These are phyloP conservation scores for Ahaetulla prasina DNA, from an alignment of 2,113 vertebrate genomes.

Conservation along the genomic window DNA sequence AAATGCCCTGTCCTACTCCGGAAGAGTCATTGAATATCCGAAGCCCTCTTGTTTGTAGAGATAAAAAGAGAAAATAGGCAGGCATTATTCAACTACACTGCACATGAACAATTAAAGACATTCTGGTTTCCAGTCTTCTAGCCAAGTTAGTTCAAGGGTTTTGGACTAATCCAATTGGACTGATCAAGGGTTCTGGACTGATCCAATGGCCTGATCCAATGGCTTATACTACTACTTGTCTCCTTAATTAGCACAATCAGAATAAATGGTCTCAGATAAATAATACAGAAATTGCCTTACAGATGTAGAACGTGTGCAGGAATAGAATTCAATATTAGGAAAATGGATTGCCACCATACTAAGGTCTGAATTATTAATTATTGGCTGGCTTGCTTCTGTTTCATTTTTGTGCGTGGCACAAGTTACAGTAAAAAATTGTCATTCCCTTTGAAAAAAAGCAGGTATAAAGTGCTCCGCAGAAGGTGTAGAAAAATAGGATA, in stretches of 20 bases:
- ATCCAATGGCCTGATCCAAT: no score
- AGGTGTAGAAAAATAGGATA: constrained; percentile 42
- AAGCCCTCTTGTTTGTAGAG: background rate
- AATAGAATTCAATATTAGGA: background rate
- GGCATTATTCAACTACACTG: background rate
- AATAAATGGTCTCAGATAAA: background rate
- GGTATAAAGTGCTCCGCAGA: constrained; percentile 54
- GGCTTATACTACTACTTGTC: background rate
- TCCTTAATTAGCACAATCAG: background rate
- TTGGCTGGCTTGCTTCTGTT: background rate
- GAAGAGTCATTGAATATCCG: background rate
- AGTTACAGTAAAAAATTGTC: constrained; percentile 30
- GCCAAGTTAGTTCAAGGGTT: background rate
- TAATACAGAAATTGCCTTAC: background rate
- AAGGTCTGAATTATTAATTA: background rate
- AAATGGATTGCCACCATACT: background rate
- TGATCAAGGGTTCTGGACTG: no score
- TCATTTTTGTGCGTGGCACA: background rate
- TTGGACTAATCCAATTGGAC: no score
- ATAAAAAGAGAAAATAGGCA: background rate
- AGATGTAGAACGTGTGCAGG: background rate
- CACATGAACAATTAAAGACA: background rate
- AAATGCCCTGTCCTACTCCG: background rate
- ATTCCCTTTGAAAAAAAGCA: constrained; percentile 43
- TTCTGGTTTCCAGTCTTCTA: background rate